phyloP scores from a whole-genome alignment of 2,888 invertebrate genomes.

The Plagiodera versicolora region DNA sequence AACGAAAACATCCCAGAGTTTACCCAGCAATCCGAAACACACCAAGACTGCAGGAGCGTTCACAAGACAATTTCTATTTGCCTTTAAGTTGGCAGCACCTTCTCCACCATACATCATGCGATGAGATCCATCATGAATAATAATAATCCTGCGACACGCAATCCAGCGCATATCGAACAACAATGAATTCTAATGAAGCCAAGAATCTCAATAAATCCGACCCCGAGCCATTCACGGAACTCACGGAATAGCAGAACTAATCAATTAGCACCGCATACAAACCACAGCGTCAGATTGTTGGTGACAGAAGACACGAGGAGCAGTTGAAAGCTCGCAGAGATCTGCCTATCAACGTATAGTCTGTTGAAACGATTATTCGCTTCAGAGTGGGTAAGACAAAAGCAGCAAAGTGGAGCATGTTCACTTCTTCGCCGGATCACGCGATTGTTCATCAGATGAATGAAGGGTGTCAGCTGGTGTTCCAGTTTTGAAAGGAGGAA shows the following conservation, averaged over 20 bases:
- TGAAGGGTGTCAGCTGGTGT: too few relatives aligned
- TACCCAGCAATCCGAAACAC: too few relatives aligned
- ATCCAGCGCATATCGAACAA: constrained; percentile 20
- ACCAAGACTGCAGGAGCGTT: background rate
- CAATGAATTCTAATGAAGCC: constrained; percentile 32
- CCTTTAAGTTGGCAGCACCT: background rate
- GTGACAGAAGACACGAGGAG: constrained; percentile 21
- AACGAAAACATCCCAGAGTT: too few relatives aligned
- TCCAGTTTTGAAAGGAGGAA: too few relatives aligned
- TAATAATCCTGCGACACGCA: background rate
- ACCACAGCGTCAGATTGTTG: constrained; percentile 16
- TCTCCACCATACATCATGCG: background rate
- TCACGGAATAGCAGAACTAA: constrained; percentile 17
- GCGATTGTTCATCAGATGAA: background rate
- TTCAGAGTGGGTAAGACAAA: background rate
- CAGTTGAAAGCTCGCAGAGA: constrained; percentile 23
- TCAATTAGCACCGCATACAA: constrained; percentile 24
- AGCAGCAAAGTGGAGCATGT: background rate
- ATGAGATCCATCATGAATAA: background rate
- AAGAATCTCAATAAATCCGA: constrained; percentile 31
- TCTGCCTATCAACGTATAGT: constrained; percentile 17
- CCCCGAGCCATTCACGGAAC: constrained; percentile 26
- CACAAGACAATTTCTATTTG: background rate
- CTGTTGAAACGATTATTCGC: background rate
- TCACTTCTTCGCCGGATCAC: background rate